Base-by-base conservation (phyloP, 2,797 vertebrate genomes). In the Chelon auratus region DNA sequence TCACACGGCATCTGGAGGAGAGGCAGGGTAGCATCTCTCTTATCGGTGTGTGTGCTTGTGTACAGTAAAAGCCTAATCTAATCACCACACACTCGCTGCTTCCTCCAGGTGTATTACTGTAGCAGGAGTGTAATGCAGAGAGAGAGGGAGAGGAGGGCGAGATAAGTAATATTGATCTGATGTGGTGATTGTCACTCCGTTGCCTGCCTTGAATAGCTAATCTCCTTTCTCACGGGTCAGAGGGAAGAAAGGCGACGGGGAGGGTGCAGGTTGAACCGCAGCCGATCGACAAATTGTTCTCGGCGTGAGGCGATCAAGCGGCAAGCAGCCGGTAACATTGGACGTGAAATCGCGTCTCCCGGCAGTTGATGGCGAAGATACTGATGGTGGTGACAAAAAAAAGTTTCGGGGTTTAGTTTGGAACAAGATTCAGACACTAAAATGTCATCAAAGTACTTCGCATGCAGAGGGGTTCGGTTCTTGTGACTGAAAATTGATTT, bases 81-180 rank as follows among this genome's bases (percentile, higher is more conserved):
- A 93, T 92, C 90, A 86, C 75, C 84, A 55, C 87, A 87, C 88
- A 83, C 88, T 88, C 75, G 30, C 79, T 54, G 88, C 54, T 78
- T 91, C 89, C 91, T 92, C 78, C 89, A 89, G 91, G 89, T 93
- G 88, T 84, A 80, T 83, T 89, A 89, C 83, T 86, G 88, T 91
- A 91, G 70, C 71, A 66, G 55, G 57, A 88, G 89, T 82, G 89
- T 87, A 89, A 86, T 83, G 80, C 83, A 81, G 80, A 76, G 82
- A 72, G 72, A 63, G 54, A 8, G 77, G 52, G 72, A 50, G 42
- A 7, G 48, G 45, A 39, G 37, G 36, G 18, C 43, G 62, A 87
- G 92, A 92, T 92, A 89, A 92, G 89, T 82, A 58, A 73, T 90
- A 93, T 93, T 86, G 93, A 94, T 93, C 91, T 82, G 89, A 92